Evolutionary conservation across 2,113 vertebrate genomes (phyloP), one percentile per base, ranked within the genome.

Genomic region (Esox niger): DNA sequence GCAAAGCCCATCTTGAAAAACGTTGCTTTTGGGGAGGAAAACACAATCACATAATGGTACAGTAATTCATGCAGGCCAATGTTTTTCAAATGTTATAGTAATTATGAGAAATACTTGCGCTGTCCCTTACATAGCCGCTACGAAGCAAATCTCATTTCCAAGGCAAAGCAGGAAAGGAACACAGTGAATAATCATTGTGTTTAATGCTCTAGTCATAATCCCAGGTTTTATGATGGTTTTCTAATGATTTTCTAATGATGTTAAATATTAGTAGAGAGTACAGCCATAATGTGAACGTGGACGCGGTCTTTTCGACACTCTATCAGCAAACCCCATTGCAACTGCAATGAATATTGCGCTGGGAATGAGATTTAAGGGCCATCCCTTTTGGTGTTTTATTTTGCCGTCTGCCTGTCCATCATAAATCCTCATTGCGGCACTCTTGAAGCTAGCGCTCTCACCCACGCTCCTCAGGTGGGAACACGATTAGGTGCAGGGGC

Each of bases 191-290:
- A 92, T 91, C 89, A 92, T 91, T 91, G 90, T 91, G 90, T 92
- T 91, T 93, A 92, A 91, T 92, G 88, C 91, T 91, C 86, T 90
- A 91, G 89, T 92, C 91, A 89, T 91, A 92, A 88, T 92, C 89
- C 86, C 88, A 89, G 89, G 88, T 93, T 93, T 92, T 91, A 91
- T 91, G 91, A 90, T 90, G 90, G 91, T 90, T 91, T 92, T 92
- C 90, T 93, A 93, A 93, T 92, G 91, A 92, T 93, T 92, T 93
- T 90, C 90, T 93, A 93, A 93, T 92, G 90, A 93, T 89, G 91
- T 91, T 92, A 93, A 93, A 93, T 92, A 92, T 93, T 93, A 92
- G 90, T 89, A 90, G 89, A 91, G 88, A 90, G 89, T 84, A 88
- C 81, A 86, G 86, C 85, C 82, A 86, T 92, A 90, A 92, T 92